Evolutionary conservation across 2,797 vertebrate genomes (phyloP), one percentile per base, ranked within the genome.

Genomic region (Fistularia tabacaria): DNA sequence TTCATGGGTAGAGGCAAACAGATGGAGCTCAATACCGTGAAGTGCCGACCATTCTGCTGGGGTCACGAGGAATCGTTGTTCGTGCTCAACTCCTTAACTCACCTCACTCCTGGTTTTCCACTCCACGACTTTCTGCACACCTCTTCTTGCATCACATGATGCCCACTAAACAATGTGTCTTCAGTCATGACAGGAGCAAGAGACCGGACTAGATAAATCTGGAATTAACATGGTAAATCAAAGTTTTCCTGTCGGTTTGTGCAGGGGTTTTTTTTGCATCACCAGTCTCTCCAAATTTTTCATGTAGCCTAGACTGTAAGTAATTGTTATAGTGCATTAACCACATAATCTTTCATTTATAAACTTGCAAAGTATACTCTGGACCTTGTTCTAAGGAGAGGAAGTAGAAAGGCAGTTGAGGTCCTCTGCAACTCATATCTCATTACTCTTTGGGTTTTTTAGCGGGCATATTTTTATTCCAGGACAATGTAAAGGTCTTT

Each of bases 401-500:
- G 64, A 66, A 74, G 75, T 73, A 80, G 76, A 53, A 14, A 51
- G 60, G 61, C 51, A 78, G 72, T 80, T 74, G 46, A 76, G 76
- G 79, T 69, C 66, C 74, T 72, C 57, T 47, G 42, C 56, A 71
- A 38, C 58, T 52, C 48, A 54, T 77, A 83, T 82, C 61, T 86
- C 71, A 70, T 56, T 66, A 74, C 25, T 25, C 25, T 25, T 25
- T 25, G 25, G 25, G 25, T 25, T 25, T 25, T 43, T 40, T 25
- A 37, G 54, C 49, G 59, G 74, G 75, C 76, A 61, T 74, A 76
- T 87, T 86, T 82, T 25, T 5, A 87, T 82, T 76, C 61, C 67
- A 57, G 68, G 70, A 81, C 75, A 72, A 79, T 77, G 83, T 85
- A 76, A 83, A 81, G 77, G 78, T 64, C 63, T 73, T 25, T 25